Percentiles rank a stretch among this genome's conserved stretches.
phyloP scores from a whole-genome alignment of 2,888 invertebrate genomes.

The Euclidia mi region DNA sequence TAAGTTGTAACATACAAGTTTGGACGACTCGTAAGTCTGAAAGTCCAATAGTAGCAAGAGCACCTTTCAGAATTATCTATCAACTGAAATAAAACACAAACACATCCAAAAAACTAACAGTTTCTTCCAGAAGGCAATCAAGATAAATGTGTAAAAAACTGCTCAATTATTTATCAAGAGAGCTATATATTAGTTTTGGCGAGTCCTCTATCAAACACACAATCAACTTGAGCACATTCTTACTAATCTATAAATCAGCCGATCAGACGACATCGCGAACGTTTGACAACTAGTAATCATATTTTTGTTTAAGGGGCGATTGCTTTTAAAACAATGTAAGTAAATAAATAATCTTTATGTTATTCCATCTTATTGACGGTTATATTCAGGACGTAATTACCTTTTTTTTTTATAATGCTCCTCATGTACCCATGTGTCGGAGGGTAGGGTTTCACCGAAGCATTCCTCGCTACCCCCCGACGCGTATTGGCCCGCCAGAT shows the following conservation, averaged over 20 bases:
- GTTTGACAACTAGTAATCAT: slow-evolving; percentile 76
- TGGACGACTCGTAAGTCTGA: too few species aligned
- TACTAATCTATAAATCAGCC: slow-evolving; percentile 79
- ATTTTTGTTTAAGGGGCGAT: slow-evolving; percentile 77
- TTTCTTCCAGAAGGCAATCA: slow-evolving; percentile 12
- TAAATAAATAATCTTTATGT: too few species aligned
- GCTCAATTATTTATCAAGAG: slow-evolving; percentile 35
- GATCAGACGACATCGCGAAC: slow-evolving; percentile 69
- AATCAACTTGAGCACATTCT: slow-evolving; percentile 82
- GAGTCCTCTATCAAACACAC: slow-evolving; percentile 75
- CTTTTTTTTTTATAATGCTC: too few species aligned
- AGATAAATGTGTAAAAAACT: slow-evolving; percentile 43
- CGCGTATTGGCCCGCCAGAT: too few species aligned
- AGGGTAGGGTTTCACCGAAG: too few species aligned
- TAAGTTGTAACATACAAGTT: too few species aligned
- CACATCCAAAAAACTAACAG: not conserved
- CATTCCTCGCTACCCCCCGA: too few species aligned
- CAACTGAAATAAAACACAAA: not conserved
- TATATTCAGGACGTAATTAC: too few species aligned
- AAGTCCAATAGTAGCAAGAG: too few species aligned
- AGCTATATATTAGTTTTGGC: slow-evolving; percentile 40
- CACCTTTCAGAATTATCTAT: too few species aligned
- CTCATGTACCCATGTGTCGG: too few species aligned
- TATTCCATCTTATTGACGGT: too few species aligned
- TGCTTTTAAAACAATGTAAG: not conserved